Conservation (phyloP, 2,888 invertebrate genomes). For the Andrena chrysosceles region DNA sequence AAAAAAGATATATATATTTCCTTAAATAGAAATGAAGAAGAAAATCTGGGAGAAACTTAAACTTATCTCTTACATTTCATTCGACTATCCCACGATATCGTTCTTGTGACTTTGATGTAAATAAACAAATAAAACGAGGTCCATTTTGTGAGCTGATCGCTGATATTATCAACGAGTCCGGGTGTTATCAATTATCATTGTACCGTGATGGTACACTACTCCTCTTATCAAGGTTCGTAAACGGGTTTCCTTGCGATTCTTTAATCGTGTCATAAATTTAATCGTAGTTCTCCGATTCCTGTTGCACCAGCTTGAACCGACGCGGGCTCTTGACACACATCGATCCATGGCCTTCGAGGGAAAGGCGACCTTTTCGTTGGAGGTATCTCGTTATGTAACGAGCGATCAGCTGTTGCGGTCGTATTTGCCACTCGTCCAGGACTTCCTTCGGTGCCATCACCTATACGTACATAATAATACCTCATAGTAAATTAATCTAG, state of each 20-base stretch:
- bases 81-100: background rate
- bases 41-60: background rate
- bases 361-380: conserved; percentile 91
- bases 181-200: background rate
- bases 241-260: background rate
- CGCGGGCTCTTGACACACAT: conserved; percentile 94
- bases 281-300: conserved; percentile 96
- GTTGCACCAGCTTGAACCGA: conserved; percentile 95
- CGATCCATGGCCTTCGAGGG: conserved; percentile 91
- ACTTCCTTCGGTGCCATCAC: conserved; percentile 95
- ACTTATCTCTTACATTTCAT: background rate
- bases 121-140: conserved; percentile 22
- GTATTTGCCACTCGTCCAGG: conserved; percentile 95
- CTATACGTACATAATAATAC: conserved; percentile 31
- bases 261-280: conserved; percentile 83
- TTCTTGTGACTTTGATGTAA: background rate
- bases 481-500: background rate
- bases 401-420: conserved; percentile 94
- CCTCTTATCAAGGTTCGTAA: background rate
- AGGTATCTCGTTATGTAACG: conserved; percentile 93
- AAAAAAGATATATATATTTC: background rate
- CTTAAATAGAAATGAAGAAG: background rate
- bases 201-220: conserved; percentile 6
- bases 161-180: conserved; percentile 12
- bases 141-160: background rate